A percentile compares a stretch with the other conserved stretches of the same genome.
Evolutionary conservation across 64 coral and sea anemone genomes (phyloP).

Genomic region (Stichodactyla helianthus): DNA sequence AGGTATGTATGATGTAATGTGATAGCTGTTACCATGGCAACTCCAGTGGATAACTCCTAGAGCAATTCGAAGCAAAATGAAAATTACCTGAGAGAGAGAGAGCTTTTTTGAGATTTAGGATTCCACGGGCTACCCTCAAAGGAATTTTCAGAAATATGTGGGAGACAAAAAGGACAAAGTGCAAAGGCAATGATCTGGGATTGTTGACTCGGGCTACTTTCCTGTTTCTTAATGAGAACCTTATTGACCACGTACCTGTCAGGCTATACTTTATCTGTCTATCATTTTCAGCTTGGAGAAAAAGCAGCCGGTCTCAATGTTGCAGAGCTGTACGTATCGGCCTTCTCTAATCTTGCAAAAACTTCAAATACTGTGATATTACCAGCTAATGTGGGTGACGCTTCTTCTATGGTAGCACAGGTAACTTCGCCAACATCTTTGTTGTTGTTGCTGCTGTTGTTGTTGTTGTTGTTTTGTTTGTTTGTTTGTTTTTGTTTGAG

Average conservation of each 20-base stretch:
- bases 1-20: conserved; percentile 34
- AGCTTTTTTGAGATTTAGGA: too few relatives aligned
- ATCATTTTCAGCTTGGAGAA: conserved; percentile 65
- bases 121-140: too few relatives aligned
- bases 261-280: neutral
- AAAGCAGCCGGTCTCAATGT: conserved; percentile 87
- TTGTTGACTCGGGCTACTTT: too few relatives aligned
- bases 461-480: too few relatives aligned
- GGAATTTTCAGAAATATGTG: too few relatives aligned
- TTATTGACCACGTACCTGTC: neutral
- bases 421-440: too few relatives aligned
- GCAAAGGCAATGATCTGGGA: too few relatives aligned
- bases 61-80: neutral
- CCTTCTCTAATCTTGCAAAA: conserved; percentile 87
- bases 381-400: conserved; percentile 87
- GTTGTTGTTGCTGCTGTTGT: too few relatives aligned
- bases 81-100: neutral
- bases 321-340: conserved; percentile 80
- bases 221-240: too few relatives aligned
- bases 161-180: too few relatives aligned
- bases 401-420: conserved; percentile 94
- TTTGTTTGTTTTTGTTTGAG: too few relatives aligned
- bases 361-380: conserved; percentile 87
- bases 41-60: neutral
- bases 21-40: neutral